phyloP scores from a whole-genome alignment of 2,888 invertebrate species.

The Eulithis prunata region DNA sequence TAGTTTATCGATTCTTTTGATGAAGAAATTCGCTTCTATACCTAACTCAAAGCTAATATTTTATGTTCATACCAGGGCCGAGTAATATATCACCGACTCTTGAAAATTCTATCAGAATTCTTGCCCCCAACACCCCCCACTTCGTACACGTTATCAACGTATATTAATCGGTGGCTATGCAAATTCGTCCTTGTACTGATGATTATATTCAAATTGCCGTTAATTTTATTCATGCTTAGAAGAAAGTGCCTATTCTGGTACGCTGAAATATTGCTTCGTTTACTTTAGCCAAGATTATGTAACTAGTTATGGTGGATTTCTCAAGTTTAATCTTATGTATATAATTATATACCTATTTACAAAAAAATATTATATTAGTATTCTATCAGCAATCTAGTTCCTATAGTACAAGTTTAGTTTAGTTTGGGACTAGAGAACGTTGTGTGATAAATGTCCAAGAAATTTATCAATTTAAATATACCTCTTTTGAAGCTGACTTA shows the following conservation, averaged over 20 bases:
- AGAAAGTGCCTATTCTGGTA: constrained; percentile 36
- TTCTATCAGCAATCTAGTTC: too few relatives aligned
- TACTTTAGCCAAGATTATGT: constrained; percentile 18
- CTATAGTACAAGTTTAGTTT: too few relatives aligned
- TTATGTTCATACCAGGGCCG: constrained; percentile 28
- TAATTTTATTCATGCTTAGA: constrained; percentile 61
- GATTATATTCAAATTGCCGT: constrained; percentile 75
- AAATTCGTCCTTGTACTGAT: constrained; percentile 63
- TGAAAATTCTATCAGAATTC: constrained; percentile 46
- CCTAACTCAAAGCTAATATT: neutral
- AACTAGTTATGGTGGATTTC: neutral
- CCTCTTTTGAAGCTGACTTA: too few relatives aligned
- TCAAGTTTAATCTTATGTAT: too few relatives aligned
- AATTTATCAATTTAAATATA: too few relatives aligned
- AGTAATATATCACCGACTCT: constrained; percentile 44
- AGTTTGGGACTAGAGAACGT: too few relatives aligned
- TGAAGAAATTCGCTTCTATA: constrained; percentile 15
- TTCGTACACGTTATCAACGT: constrained; percentile 59
- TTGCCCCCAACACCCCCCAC: constrained; percentile 22
- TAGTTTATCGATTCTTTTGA: too few relatives aligned
- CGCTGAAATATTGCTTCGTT: constrained; percentile 30
- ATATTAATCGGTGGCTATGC: constrained; percentile 73
- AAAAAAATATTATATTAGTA: too few relatives aligned
- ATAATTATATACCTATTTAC: too few relatives aligned
- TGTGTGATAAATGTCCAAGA: too few relatives aligned